Percentiles rank a stretch among this genome's conserved stretches.
Conservation (phyloP, 2,797 vertebrate species). For the Sitta carolinensis region DNA sequence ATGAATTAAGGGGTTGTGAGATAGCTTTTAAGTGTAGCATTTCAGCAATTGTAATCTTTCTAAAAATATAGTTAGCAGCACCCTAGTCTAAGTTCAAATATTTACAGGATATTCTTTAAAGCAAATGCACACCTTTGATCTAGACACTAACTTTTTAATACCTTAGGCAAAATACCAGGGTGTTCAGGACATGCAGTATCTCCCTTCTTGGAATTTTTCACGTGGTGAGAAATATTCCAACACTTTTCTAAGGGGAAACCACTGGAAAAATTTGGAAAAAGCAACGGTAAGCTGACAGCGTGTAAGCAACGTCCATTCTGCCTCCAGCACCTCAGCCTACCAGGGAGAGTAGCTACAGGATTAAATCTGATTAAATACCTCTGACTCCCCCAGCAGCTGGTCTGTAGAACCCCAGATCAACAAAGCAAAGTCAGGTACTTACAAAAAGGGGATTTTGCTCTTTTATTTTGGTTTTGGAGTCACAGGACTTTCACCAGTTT, state of each 20-base stretch:
- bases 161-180: neutral
- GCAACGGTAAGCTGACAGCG: neutral
- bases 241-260: neutral
- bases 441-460: neutral
- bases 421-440: neutral
- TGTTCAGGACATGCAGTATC: neutral
- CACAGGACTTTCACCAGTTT: neutral
- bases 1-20: accelerated
- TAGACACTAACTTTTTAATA: neutral
- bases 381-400: neutral
- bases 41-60: neutral
- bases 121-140: neutral
- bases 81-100: neutral
- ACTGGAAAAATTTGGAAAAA: neutral
- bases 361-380: neutral
- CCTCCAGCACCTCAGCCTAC: neutral
- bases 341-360: neutral
- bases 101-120: neutral
- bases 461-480: neutral
- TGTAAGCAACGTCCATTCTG: neutral
- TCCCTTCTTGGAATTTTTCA: neutral
- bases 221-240: neutral
- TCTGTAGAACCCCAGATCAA: neutral
- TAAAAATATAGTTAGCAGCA: neutral
- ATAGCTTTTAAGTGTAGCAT: neutral